phyloP scores from a whole-genome alignment of 2,113 vertebrate genomes.

The Eulemur macaco region DNA sequence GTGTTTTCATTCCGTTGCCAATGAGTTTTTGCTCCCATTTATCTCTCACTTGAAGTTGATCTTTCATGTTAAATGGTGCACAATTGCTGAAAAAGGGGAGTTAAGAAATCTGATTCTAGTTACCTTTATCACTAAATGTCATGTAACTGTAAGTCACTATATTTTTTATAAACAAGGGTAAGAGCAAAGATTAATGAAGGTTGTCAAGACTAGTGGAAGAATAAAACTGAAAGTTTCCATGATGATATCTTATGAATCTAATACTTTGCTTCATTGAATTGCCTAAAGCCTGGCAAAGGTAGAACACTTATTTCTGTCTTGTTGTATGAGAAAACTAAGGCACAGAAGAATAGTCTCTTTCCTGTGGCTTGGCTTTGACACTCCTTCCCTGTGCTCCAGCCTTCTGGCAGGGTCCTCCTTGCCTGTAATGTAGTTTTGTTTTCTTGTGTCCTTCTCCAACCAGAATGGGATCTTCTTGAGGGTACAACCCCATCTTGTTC shows the following conservation, averaged over 20 bases:
- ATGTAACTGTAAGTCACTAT: slow-evolving; percentile 52
- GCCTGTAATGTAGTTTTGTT: background rate
- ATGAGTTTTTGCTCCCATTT: background rate
- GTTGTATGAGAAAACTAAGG: background rate
- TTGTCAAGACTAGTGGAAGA: slow-evolving; percentile 45
- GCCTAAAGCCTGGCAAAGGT: background rate
- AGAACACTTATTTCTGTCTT: background rate
- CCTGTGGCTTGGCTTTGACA: background rate
- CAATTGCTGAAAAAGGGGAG: slow-evolving; percentile 39
- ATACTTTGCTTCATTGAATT: background rate
- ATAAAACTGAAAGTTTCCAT: slow-evolving; percentile 52
- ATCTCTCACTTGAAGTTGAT: slow-evolving; percentile 22
- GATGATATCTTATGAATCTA: background rate
- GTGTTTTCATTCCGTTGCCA: background rate
- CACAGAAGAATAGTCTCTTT: background rate
- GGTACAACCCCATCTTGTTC: background rate
- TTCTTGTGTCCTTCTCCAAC: background rate
- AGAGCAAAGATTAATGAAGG: slow-evolving; percentile 67
- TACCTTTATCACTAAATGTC: slow-evolving; percentile 68
- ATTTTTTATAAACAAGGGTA: slow-evolving; percentile 36
- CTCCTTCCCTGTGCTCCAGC: background rate
- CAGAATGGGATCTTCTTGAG: background rate
- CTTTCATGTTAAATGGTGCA: slow-evolving; percentile 37
- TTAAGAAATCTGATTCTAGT: slow-evolving; percentile 60
- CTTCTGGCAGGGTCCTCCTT: background rate